Evolutionary conservation across 1,140 invertebrate genomes (phyloP), one percentile per base, ranked within the genome.

Genomic region (Solenopsis invicta): DNA sequence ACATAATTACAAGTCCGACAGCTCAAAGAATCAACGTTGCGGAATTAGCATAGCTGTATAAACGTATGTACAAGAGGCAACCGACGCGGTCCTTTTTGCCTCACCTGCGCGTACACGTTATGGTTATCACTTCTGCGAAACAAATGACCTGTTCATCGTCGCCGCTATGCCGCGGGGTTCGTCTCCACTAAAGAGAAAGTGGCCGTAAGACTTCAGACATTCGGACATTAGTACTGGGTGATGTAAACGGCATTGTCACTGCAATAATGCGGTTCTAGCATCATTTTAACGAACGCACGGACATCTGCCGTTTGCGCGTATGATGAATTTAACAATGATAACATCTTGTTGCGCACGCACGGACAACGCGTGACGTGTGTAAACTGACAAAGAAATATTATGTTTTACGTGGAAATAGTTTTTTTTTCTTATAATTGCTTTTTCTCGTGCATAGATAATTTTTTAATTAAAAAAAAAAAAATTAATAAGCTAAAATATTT

Each of bases 21-120:
- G 6, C 18, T 29, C 21, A n/a, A 78, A 56, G 52, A 84, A 41
- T 76, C 12, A 34, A 87, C 78, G 69, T 62, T 18, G 56, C 9
- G 24, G 4, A 80, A 88, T 91, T 90, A 87, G 62, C 84, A 77
- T 91, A 90, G 88, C 13, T 24, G 74, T 85, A 72, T 50, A 62
- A 61, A 61, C 41, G 59, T 64, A n/a, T n/a, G 2, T 62, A 29
- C 24, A 52, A 59, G 9, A 54, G 13, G 37, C 69, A 71, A 52
- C 18, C 54, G n/a, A 13, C 21, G 24, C 16, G 67, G 10, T 21
- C 13, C 8, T 54, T 80, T 56, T 86, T 61, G 56, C 56, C 37
- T 85, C n/a, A 75, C 48, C 45, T 62, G 56, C 52, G 10, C 54
- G 8, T 34, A 18, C 50, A 13, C 10, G 34, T 81, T 88, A 81